Evolutionary conservation across 2,888 invertebrate species (phyloP).

Genomic region (Limnephilus auricula): DNA sequence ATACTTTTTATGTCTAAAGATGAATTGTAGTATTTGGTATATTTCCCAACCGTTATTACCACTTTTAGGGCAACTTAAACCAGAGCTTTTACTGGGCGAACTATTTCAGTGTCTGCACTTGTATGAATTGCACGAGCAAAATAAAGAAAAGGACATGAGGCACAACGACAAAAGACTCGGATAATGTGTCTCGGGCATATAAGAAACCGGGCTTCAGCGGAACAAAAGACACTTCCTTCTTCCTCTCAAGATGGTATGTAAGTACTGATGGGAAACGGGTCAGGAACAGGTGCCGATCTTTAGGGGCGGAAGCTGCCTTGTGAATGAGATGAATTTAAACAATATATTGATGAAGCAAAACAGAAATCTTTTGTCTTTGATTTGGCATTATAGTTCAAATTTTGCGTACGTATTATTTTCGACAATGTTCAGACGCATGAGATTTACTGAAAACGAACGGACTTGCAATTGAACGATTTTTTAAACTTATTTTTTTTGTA

Average conservation of each 20-base stretch:
- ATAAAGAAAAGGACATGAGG: neutral
- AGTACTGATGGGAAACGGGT: neutral
- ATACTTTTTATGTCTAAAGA: too few species aligned
- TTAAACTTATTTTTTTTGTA: too few species aligned
- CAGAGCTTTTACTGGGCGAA: neutral
- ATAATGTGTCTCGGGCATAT: neutral
- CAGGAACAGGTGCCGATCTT: neutral
- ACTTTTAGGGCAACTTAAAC: neutral
- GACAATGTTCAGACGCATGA: too few species aligned
- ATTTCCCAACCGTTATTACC: neutral
- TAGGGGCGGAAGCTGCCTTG: neutral
- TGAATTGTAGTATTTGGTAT: too few species aligned
- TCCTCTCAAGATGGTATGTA: neutral
- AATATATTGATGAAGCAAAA: neutral
- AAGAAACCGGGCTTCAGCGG: neutral
- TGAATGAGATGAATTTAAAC: neutral
- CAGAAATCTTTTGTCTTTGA: neutral
- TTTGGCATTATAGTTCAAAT: too few species aligned
- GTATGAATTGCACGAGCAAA: neutral
- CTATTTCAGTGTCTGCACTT: neutral
- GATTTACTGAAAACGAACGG: too few species aligned
- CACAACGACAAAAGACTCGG: neutral
- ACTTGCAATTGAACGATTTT: too few species aligned
- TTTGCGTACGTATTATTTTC: too few species aligned
- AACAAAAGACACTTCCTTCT: neutral